Base-by-base conservation (phyloP, 2,113 vertebrate genomes). In the Caloenas nicobarica region DNA sequence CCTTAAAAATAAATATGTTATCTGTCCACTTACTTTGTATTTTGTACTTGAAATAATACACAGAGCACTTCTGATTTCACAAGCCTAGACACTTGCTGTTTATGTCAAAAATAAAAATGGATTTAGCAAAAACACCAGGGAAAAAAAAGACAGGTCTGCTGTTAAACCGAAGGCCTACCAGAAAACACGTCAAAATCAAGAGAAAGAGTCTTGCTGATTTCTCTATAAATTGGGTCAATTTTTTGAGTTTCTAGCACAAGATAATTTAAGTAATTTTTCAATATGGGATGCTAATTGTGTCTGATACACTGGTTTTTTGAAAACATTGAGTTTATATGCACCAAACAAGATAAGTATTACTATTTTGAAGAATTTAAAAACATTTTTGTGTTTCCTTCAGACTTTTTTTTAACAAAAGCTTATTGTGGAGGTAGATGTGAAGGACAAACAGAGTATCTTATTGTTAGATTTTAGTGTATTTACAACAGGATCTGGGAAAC, bases 161-260 rank as follows among this genome's bases (percentile, higher is more conserved):
- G 4, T 61, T 79, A 80, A 79, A 72, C 2, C 61, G 65, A 71
- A 80, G 10, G 24, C 13, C 10, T 78, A 64, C 9, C 5, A 68
- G 34, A 93, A 79, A 58, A 21, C 8, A 33, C 6, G n/a, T 16
- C 1, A 34, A 88, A 82, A 82, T 69, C 14, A 72, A 61, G 16
- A 48, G 21, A 48, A 86, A 34, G 10, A 19, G 5, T 50, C 28
- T 36, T 44, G 1, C 4, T 78, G 13, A 46, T 69, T 83, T 90
- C 17, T 73, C 5, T 13, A 46, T 13, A 31, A 3, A 29, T 21
- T 54, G 0, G 0, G 11, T 56, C 66, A 64, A 2, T 50, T 50
- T 13, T 34, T 53, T 84, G 17, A 38, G 3, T 81, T 88, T 88
- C 25, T 53, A 86, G 5, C 6, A 77, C 38, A 38, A 48, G 2